Percentiles rank a stretch among this genome's conserved stretches.
Conservation (phyloP, 2,888 invertebrate genomes). For the Heteropelma amictum region DNA sequence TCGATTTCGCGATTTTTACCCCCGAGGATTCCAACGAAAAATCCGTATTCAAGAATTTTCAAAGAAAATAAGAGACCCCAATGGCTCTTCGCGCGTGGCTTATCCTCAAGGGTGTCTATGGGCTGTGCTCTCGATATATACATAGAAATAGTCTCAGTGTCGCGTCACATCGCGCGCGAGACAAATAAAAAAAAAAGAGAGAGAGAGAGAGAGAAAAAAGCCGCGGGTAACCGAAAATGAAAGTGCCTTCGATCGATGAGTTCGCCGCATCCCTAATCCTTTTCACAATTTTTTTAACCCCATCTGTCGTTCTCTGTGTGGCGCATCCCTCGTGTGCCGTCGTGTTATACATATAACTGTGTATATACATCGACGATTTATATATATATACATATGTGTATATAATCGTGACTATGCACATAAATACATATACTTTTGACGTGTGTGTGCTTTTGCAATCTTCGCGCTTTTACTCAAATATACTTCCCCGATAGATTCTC, state of each 20-base stretch:
- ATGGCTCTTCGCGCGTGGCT: conserved; percentile 34
- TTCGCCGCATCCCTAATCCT: conserved; percentile 76
- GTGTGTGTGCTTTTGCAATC: conserved; percentile 29
- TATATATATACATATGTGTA: conserved; percentile 19
- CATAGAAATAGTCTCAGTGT: background rate
- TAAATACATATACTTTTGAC: conserved; percentile 29
- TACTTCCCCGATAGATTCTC: too few species aligned
- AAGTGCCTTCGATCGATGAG: conserved; percentile 73
- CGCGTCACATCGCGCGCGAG: conserved; percentile 27
- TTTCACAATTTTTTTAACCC: conserved; percentile 77
- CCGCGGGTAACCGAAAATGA: conserved; percentile 71
- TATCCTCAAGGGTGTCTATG: conserved; percentile 34
- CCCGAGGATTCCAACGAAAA: background rate
- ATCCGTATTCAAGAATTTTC: conserved; percentile 28
- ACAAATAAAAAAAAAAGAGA: conserved; percentile 55
- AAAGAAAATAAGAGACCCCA: conserved; percentile 11
- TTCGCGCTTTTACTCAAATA: conserved; percentile 3
- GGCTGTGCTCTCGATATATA: conserved; percentile 2
- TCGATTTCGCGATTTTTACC: conserved; percentile 21
- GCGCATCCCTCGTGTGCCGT: conserved; percentile 65
- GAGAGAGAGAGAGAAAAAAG: too few species aligned
- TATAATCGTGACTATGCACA: conserved; percentile 26
- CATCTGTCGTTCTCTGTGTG: conserved; percentile 74
- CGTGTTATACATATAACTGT: background rate
- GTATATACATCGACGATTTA: conserved; percentile 18